Percentiles rank a stretch among this genome's conserved stretches.
Evolutionary conservation across 1,140 invertebrate species (phyloP).

Genomic region (Anastatus disparis): DNA sequence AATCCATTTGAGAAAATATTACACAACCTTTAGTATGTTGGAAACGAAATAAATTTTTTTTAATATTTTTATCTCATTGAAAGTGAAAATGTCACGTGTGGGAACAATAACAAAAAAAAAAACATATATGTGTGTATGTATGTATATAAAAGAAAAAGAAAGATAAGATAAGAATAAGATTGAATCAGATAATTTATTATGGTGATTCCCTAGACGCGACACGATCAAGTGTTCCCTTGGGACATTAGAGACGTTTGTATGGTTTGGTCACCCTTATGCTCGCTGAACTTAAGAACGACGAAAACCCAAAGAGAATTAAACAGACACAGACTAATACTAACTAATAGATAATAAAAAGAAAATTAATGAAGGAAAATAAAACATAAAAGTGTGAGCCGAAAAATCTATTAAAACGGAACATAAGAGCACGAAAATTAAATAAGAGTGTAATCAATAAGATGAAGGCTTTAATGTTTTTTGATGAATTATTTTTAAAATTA

Average conservation of each 20-base stretch:
- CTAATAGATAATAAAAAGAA: neutral
- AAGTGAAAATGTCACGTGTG: slow-evolving; percentile 1
- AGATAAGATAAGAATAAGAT: slow-evolving; percentile 16
- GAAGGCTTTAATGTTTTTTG: too few species aligned
- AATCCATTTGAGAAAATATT: too few species aligned
- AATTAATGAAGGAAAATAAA: too few species aligned
- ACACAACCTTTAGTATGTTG: too few species aligned
- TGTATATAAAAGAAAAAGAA: neutral
- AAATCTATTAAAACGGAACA: too few species aligned
- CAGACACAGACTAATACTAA: neutral
- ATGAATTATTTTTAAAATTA: too few species aligned
- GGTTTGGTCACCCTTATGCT: slow-evolving; percentile 11
- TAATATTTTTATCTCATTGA: neutral
- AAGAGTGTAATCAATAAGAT: too few species aligned
- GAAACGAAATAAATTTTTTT: too few species aligned
- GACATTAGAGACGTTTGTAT: slow-evolving; percentile 1
- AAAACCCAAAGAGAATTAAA: slow-evolving; percentile 16
- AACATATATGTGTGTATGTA: too few species aligned
- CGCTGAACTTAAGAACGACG: neutral
- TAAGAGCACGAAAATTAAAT: too few species aligned
- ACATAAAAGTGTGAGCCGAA: too few species aligned
- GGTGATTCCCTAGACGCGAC: slow-evolving; percentile 16
- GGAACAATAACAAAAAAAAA: too few species aligned
- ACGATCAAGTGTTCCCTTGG: slow-evolving; percentile 26
- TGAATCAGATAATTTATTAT: slow-evolving; percentile 34